A percentile compares a stretch with the other conserved stretches of the same genome.
Conservation (phyloP, 2,113 vertebrate genomes). For the Melierax canorus region DNA sequence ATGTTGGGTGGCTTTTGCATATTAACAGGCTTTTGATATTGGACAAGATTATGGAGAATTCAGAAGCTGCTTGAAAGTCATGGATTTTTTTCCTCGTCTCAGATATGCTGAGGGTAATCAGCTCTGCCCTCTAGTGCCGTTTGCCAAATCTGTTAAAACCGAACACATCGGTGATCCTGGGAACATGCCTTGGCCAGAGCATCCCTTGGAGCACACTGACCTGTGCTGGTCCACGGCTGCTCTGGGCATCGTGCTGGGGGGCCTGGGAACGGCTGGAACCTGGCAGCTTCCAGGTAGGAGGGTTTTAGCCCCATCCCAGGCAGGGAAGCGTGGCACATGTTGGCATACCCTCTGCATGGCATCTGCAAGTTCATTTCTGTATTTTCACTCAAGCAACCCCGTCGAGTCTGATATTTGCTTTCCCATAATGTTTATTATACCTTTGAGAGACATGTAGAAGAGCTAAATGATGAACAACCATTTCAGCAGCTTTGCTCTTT, state of each 20-base stretch:
- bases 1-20: background rate
- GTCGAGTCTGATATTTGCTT: background rate
- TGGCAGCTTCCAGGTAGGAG: background rate
- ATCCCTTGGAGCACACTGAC: background rate
- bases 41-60: background rate
- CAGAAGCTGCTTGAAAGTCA: background rate
- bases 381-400: background rate
- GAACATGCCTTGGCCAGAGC: background rate
- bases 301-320: background rate
- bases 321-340: background rate
- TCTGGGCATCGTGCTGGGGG: background rate
- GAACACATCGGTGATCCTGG: accelerated
- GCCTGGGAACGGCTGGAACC: background rate
- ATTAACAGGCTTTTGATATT: background rate
- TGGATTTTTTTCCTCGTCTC: background rate
- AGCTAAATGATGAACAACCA: background rate
- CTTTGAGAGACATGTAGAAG: slow-evolving; percentile 8
- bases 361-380: background rate
- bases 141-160: background rate
- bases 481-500: slow-evolving; percentile 36
- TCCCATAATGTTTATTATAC: slow-evolving; percentile 14
- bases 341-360: background rate
- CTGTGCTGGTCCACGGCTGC: background rate
- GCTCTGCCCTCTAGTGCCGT: slow-evolving; percentile 47
- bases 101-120: background rate